Conservation (phyloP, 1,140 invertebrate genomes). For the Asbolus verrucosus region DNA sequence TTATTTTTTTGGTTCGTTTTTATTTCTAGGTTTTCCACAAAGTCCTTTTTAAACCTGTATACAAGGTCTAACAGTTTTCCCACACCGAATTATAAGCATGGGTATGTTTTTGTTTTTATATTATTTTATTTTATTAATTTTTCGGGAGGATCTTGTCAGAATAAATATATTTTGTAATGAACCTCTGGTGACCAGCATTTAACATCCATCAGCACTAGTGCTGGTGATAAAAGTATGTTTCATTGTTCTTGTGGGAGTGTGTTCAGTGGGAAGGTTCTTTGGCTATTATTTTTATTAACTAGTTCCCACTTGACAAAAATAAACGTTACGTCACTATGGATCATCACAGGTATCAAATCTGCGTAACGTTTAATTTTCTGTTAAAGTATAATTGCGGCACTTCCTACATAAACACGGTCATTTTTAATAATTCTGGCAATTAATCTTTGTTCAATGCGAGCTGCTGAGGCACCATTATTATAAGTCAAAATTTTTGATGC, state of each 20-base stretch:
- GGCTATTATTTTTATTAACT: conserved; percentile 3
- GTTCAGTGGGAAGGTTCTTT: conserved; percentile 18
- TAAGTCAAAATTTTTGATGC: no score
- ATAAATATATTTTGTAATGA: no score
- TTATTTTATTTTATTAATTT: conserved; percentile 29
- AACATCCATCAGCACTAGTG: background rate
- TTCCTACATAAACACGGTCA: no score
- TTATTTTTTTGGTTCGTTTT: conserved; percentile 60
- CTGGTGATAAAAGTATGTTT: conserved; percentile 12
- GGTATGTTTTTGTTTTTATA: conserved; percentile 68
- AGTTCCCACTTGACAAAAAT: conserved; percentile 29
- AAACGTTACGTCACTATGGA: conserved; percentile 6
- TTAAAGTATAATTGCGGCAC: background rate
- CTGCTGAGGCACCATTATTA: no score
- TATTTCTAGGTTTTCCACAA: conserved; percentile 72
- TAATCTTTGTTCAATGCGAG: no score
- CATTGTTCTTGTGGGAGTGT: conserved; percentile 29
- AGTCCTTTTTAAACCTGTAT: conserved; percentile 73
- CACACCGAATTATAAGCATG: conserved; percentile 71
- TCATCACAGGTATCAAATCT: background rate
- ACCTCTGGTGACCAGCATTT: background rate
- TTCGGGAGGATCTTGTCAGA: no score
- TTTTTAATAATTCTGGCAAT: no score
- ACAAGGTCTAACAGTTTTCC: conserved; percentile 70
- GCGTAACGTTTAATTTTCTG: background rate